A percentile compares a stretch with the other conserved stretches of the same genome.
These are phyloP conservation scores for Scaptodrosophila lebanonensis DNA, from an alignment of 1,140 invertebrate species.

Conservation along the genomic window DNA sequence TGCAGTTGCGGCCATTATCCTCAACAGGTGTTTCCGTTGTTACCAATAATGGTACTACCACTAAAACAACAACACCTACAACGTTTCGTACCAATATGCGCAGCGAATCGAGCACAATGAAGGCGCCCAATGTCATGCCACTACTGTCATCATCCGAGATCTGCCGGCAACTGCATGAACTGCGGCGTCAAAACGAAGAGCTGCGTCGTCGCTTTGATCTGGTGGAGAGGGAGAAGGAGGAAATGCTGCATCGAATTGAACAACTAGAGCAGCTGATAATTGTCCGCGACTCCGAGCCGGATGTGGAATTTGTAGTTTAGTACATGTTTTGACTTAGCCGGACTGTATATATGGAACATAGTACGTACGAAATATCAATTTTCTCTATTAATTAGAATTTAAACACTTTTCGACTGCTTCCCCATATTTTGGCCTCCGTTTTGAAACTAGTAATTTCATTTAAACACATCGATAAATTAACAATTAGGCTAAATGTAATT, in stretches of 20 bases:
- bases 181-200: conserved; percentile 68
- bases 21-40: conserved; percentile 11
- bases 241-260: conserved; percentile 55
- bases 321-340: conserved; percentile 17
- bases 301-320: conserved; percentile 51
- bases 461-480: conserved; percentile 19
- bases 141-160: conserved; percentile 64
- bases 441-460: conserved; percentile 18
- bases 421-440: conserved; percentile 22
- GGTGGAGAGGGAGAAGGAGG: conserved; percentile 56
- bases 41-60: conserved; percentile 36
- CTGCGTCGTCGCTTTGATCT: conserved; percentile 47
- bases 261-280: conserved; percentile 62
- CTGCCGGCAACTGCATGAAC: conserved; percentile 62
- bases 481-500: background rate
- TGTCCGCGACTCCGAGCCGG: conserved; percentile 38
- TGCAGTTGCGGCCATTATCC: conserved; percentile 48
- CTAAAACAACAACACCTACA: conserved; percentile 10
- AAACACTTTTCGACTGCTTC: conserved; percentile 28
- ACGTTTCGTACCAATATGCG: conserved; percentile 19
- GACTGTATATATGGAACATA: conserved; percentile 41
- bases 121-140: conserved; percentile 54
- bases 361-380: conserved; percentile 5
- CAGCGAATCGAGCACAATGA: conserved; percentile 18
- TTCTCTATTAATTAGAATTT: no score